Conservation (phyloP, 2,113 vertebrate species). For the Chloebia gouldiae region DNA sequence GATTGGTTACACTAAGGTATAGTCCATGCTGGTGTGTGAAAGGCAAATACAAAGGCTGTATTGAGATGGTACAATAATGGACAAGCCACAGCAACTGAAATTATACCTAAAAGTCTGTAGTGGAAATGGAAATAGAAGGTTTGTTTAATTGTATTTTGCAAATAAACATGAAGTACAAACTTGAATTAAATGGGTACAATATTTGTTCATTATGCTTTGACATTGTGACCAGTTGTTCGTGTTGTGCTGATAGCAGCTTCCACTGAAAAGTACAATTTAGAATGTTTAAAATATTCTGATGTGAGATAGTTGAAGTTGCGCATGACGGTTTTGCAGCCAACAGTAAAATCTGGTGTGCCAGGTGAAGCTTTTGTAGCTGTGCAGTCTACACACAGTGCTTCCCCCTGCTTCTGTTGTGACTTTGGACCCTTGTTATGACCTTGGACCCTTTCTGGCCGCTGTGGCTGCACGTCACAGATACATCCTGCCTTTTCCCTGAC, state of each 20-base stretch:
- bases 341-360: neutral
- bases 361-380: neutral
- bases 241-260: neutral
- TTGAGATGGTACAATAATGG: neutral
- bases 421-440: neutral
- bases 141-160: conserved; percentile 38
- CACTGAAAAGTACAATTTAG: neutral
- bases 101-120: neutral
- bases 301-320: neutral
- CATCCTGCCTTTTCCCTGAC: neutral
- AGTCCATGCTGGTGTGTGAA: neutral
- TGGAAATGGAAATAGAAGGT: neutral
- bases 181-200: neutral
- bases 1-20: neutral
- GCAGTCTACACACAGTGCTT: accelerated
- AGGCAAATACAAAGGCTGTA: neutral
- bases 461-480: neutral
- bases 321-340: neutral
- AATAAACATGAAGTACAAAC: conserved; percentile 42
- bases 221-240: neutral
- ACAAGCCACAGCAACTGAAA: conserved; percentile 4
- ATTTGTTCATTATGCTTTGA: neutral
- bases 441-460: neutral
- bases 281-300: neutral
- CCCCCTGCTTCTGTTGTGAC: neutral